Base-by-base conservation (phyloP, 1,140 invertebrate genomes). In the Carposina sasakii region DNA sequence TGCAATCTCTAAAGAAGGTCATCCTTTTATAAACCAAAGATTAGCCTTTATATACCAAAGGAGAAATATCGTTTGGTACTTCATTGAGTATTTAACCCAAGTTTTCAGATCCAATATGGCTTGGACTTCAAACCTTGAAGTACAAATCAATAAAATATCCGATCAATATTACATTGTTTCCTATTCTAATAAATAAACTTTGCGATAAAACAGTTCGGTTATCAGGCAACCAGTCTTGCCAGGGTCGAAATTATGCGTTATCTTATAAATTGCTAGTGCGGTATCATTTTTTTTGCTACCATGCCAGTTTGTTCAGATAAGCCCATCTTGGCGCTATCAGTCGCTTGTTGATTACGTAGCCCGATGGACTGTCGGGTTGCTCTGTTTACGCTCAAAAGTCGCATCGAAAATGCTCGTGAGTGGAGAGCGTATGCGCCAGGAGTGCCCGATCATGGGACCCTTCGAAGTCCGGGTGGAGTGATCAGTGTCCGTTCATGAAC, bases 261-360 rank as follows among this genome's bases (percentile, higher is more conserved):
- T 77, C 76, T 55, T 54, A 47, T 55, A 62, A 66, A 56, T 54
- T 45, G 30, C 56, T 63, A 48, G 67, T 66, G 58, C 1, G 36
- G 12, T 75, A 82, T 81, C 70, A 66, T 71, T 31, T 66, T n/a
- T 78, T 82, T 74, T 69, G 75, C 78, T 74, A 74, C 69, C 53
- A 78, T 66, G 69, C 62, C 62, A 67, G 64, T 54, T 65, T 49
- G 43, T 51, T 42, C 56, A 72, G 78, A 83, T 83, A 83, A 83
- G 67, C 54, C 45, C 70, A 78, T 81, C 75, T 76, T 66, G 70
- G 58, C 39, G 46, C 52, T 81, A 83, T 83, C 78, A 83, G 78
- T 83, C 64, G 71, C 47, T 58, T 63, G 70, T 58, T 52, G 73
- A 81, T 81, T 73, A 75, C 64, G 67, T 64, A 57, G 61, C 53